These are phyloP conservation scores for Xiphophorus birchmanni DNA, from an alignment of 2,797 vertebrate species.

Conservation along the genomic window DNA sequence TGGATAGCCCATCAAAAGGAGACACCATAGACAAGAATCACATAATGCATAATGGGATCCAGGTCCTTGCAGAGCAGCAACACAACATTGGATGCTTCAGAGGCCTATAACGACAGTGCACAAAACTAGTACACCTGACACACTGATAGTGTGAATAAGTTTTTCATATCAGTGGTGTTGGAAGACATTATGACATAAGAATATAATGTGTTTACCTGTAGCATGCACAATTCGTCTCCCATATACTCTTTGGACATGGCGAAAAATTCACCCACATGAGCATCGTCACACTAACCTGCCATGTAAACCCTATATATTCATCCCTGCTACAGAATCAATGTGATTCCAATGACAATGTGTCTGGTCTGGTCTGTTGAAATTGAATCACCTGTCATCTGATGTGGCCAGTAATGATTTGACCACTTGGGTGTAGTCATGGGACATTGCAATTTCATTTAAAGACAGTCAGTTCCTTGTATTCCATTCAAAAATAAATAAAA, in stretches of 20 bases:
- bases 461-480: no score
- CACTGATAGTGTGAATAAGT: background rate
- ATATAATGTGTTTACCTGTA: background rate
- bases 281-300: background rate
- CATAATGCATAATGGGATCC: constrained; percentile 36
- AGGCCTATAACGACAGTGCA: background rate
- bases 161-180: background rate
- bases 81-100: background rate
- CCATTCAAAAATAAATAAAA: no score
- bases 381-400: background rate
- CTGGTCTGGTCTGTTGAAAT: no score
- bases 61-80: background rate
- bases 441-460: no score
- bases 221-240: background rate
- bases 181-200: background rate
- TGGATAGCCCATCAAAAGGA: constrained; percentile 52
- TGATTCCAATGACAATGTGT: no score
- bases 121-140: background rate
- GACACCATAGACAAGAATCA: constrained; percentile 38
- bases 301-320: background rate
- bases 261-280: background rate
- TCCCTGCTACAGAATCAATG: no score
- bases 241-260: background rate
- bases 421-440: no score
- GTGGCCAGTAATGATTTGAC: no score